These are phyloP conservation scores for Heliconius congener DNA, from an alignment of 1,140 invertebrate genomes.

Conservation along the genomic window DNA sequence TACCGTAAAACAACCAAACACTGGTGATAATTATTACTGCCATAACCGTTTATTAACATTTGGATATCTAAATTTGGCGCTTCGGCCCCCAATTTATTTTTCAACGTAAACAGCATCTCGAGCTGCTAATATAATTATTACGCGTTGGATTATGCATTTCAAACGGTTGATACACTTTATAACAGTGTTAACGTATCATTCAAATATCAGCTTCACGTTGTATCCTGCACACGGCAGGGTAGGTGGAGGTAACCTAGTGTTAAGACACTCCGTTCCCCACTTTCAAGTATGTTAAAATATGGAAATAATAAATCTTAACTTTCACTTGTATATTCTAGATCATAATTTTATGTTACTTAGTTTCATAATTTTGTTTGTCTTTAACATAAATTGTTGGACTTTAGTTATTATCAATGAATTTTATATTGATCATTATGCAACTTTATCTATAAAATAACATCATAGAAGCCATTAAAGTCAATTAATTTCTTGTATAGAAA, in stretches of 20 bases:
- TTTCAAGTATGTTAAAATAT: neutral
- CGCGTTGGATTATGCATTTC: slow-evolving; percentile 2
- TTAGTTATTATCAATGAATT: too few relatives aligned
- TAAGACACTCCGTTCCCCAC: too few relatives aligned
- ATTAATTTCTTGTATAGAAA: too few relatives aligned
- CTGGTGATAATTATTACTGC: slow-evolving; percentile 66
- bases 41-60: slow-evolving; percentile 63
- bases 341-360: neutral
- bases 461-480: too few relatives aligned
- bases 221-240: too few relatives aligned
- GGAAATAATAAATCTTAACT: neutral
- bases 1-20: slow-evolving; percentile 17
- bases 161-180: neutral
- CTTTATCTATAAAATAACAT: too few relatives aligned
- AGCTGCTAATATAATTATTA: slow-evolving; percentile 52
- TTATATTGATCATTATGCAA: too few relatives aligned
- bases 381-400: neutral
- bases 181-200: neutral
- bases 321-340: neutral
- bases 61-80: slow-evolving; percentile 59
- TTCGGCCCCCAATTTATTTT: slow-evolving; percentile 48
- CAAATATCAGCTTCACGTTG: neutral
- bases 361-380: neutral
- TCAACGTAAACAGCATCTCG: slow-evolving; percentile 53
- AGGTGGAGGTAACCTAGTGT: too few relatives aligned